Conservation (phyloP, 1,140 invertebrate genomes). For the Diprion similis region DNA sequence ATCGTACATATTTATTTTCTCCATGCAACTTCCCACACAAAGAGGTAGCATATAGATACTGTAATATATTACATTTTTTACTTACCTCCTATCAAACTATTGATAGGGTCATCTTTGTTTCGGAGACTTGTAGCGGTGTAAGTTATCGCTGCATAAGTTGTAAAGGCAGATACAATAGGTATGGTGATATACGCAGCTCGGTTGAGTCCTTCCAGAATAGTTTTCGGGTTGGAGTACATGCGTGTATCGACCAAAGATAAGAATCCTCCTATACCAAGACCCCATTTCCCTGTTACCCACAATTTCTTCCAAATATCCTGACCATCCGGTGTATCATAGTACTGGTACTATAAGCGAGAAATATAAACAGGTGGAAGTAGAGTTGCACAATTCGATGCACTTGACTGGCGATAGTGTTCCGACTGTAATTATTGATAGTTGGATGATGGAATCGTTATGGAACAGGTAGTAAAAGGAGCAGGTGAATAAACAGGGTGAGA, state of each 20-base stretch:
- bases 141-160: slow-evolving; percentile 68
- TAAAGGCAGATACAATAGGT: slow-evolving; percentile 69
- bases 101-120: slow-evolving; percentile 68
- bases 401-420: no score
- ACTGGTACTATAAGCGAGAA: slow-evolving; percentile 39
- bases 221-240: slow-evolving; percentile 65
- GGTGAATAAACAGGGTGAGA: not conserved
- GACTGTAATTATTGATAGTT: no score
- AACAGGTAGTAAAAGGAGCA: no score
- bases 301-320: slow-evolving; percentile 70
- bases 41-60: not conserved
- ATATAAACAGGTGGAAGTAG: no score
- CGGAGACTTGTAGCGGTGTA: slow-evolving; percentile 67
- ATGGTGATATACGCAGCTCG: slow-evolving; percentile 62
- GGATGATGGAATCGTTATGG: no score
- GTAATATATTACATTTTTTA: not conserved
- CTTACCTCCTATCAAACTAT: slow-evolving; percentile 50
- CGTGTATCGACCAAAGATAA: slow-evolving; percentile 65
- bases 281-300: slow-evolving; percentile 66
- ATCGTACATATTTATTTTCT: not conserved
- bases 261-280: slow-evolving; percentile 48
- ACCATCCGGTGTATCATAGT: slow-evolving; percentile 77
- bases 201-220: slow-evolving; percentile 57
- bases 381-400: no score
- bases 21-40: not conserved